These are phyloP conservation scores for Eucidaris tribuloides DNA, from an alignment of 35 echinoderm and acorn worm species.

Conservation along the genomic window DNA sequence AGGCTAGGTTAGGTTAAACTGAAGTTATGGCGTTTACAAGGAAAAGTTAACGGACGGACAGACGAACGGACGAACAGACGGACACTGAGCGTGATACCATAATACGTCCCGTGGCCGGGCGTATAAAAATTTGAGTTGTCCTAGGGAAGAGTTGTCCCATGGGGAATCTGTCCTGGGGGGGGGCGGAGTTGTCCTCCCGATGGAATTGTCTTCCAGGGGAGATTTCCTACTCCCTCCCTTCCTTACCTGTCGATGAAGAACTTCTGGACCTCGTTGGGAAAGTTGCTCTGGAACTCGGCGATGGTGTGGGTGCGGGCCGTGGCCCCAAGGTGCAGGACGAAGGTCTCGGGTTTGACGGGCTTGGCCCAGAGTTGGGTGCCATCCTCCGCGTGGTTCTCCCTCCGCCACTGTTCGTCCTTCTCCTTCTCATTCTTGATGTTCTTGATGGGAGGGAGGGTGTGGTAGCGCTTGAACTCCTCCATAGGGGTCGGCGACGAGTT, in stretches of 20 bases:
- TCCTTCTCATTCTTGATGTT: conserved; percentile 45
- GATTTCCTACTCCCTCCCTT: too few species aligned
- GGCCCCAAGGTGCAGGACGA: conserved; percentile 80
- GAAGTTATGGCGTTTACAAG: too few species aligned
- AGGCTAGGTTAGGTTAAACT: too few species aligned
- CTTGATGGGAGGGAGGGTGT: conserved; percentile 94
- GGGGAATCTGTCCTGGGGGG: too few species aligned
- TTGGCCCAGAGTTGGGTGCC: conserved; percentile 78
- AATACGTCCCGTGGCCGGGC: too few species aligned
- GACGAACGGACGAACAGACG: too few species aligned
- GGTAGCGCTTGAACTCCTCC: conserved; percentile 88
- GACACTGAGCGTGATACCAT: too few species aligned
- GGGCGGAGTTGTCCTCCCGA: too few species aligned
- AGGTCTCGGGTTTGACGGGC: conserved; percentile 67
- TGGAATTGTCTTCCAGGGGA: too few species aligned
- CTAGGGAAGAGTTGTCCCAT: too few species aligned
- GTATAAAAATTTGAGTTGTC: too few species aligned
- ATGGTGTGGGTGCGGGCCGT: conserved; percentile 90
- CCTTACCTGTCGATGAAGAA: conserved; percentile 98
- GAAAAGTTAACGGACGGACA: too few species aligned
- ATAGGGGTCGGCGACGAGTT: conserved; percentile 15
- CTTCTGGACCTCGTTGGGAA: conserved; percentile 83
- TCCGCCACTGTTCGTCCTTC: conserved; percentile 3
- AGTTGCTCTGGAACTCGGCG: conserved; percentile 96
- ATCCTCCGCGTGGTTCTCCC: conserved; percentile 52